Percentiles rank a stretch among this genome's conserved stretches.
phyloP scores from a whole-genome alignment of 2,888 invertebrate genomes.

The Volucella zonaria region DNA sequence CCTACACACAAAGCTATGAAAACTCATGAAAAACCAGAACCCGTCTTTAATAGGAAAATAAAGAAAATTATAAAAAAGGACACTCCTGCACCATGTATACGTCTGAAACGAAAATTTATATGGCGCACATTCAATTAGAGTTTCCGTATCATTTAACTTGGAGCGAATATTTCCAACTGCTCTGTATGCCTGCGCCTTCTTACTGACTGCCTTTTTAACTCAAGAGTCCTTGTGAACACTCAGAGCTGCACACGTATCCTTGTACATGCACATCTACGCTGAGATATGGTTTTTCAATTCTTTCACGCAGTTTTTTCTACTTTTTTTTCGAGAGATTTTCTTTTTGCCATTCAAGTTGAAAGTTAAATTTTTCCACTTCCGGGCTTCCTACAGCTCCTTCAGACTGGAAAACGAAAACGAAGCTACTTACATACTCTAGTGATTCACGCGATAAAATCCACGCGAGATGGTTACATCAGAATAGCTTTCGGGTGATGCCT shows the following conservation, averaged over 20 bases:
- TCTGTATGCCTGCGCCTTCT: neutral
- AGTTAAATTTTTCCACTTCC: constrained; percentile 17
- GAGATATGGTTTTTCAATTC: constrained; percentile 33
- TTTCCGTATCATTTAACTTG: constrained; percentile 66
- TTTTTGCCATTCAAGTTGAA: constrained; percentile 26
- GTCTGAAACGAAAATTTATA: constrained; percentile 38
- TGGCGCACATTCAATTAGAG: constrained; percentile 63
- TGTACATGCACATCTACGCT: constrained; percentile 6
- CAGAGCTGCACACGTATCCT: neutral
- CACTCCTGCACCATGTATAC: neutral
- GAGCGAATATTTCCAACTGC: constrained; percentile 54
- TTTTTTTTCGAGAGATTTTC: neutral
- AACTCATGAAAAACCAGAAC: no score
- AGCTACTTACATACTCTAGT: constrained; percentile 36
- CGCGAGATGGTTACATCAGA: constrained; percentile 9
- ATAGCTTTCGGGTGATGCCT: constrained; percentile 11
- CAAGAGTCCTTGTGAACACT: constrained; percentile 2
- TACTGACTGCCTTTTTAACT: constrained; percentile 18
- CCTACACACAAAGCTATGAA: no score
- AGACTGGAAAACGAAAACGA: constrained; percentile 38
- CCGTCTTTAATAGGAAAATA: no score
- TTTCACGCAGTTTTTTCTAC: constrained; percentile 34
- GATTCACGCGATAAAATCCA: constrained; percentile 30
- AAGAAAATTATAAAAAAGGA: neutral
- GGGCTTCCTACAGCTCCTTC: constrained; percentile 22